These are phyloP conservation scores for Montipora cactus DNA, from an alignment of 64 coral and sea anemone species.

Conservation along the genomic window DNA sequence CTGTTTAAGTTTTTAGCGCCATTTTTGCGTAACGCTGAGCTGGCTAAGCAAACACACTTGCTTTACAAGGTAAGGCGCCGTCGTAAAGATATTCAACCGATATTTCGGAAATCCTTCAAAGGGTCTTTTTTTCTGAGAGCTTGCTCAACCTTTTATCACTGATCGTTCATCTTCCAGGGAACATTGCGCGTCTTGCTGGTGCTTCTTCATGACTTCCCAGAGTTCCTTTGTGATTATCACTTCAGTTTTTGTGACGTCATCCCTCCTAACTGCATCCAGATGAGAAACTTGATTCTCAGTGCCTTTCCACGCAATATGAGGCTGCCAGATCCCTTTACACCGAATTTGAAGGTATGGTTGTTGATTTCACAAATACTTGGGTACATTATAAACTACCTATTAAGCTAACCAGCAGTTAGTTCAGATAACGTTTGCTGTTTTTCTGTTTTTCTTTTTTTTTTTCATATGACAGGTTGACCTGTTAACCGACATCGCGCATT, in stretches of 20 bases:
- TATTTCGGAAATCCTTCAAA: not conserved
- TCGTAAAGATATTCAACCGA: not conserved
- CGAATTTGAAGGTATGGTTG: constrained; percentile 90
- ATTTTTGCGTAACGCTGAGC: constrained; percentile 94
- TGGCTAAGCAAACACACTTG: constrained; percentile 92
- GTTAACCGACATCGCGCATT: constrained; percentile 97
- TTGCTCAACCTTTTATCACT: not conserved
- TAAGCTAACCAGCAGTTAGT: not conserved
- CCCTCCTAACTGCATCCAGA: constrained; percentile 98
- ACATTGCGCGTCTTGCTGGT: constrained; percentile 94
- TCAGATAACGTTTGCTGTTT: not conserved
- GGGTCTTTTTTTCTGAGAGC: not conserved
- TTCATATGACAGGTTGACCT: constrained; percentile 83
- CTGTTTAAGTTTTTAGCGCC: constrained; percentile 99
- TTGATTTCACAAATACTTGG: not conserved
- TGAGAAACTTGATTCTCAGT: constrained; percentile 97
- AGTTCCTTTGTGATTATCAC: constrained; percentile 99
- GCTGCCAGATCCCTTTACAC: constrained; percentile 98
- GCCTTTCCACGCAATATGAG: constrained; percentile 99
- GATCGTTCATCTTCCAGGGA: constrained; percentile 67
- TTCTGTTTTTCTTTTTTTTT: not conserved
- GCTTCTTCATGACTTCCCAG: constrained; percentile 98
- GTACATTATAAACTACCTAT: too few relatives aligned
- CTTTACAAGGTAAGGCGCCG: constrained; percentile 85
- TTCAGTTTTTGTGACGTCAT: constrained; percentile 99